Conservation (phyloP, 2,888 invertebrate genomes). For the Pammene fasciana region DNA sequence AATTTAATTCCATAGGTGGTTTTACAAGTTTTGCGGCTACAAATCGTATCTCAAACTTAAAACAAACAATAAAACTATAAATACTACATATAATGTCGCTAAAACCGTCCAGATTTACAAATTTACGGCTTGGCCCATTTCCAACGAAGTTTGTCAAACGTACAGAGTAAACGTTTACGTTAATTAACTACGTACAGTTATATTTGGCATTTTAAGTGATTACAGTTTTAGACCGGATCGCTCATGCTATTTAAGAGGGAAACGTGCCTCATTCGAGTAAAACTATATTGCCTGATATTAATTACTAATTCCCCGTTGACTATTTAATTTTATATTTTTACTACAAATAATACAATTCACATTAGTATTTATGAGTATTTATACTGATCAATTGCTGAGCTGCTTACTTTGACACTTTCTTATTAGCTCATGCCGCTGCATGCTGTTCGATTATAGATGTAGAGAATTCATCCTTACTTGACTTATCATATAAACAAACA, state of each 20-base stretch:
- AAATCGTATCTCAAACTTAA: conserved; percentile 3
- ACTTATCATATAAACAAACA: too few relatives aligned
- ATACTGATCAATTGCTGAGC: too few relatives aligned
- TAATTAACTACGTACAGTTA: conserved; percentile 9
- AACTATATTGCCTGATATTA: neutral
- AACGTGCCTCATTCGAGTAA: neutral
- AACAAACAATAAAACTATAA: conserved; percentile 19
- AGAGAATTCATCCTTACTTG: too few relatives aligned
- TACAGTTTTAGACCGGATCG: conserved; percentile 21
- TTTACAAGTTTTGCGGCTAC: neutral
- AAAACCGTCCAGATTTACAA: conserved; percentile 20
- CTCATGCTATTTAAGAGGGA: conserved; percentile 1
- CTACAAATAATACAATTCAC: too few relatives aligned
- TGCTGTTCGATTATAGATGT: too few relatives aligned
- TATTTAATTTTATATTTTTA: too few relatives aligned
- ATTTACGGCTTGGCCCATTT: conserved; percentile 30
- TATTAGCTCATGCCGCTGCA: too few relatives aligned
- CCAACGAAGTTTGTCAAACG: conserved; percentile 35
- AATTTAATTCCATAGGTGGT: neutral
- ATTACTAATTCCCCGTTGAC: too few relatives aligned
- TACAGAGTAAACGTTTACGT: conserved; percentile 20
- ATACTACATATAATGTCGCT: conserved; percentile 29
- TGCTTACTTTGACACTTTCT: too few relatives aligned
- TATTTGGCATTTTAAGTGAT: conserved; percentile 19
- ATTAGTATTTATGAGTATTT: too few relatives aligned